Conservation (phyloP, 2,888 invertebrate genomes). For the Tetrapedia diversipes region DNA sequence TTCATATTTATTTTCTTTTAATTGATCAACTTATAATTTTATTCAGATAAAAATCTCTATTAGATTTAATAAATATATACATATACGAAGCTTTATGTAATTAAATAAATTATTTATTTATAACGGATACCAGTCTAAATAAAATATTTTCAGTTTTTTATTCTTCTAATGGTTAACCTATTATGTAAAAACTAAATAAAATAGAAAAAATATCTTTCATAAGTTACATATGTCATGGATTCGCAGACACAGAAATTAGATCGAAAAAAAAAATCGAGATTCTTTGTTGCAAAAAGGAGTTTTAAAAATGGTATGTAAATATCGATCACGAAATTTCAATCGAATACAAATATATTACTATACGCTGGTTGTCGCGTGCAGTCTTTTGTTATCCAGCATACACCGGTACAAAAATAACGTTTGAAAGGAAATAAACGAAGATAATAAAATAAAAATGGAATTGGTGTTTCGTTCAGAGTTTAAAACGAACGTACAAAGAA, state of each 20-base stretch:
- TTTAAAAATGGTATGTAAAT: not conserved
- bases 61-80: not conserved
- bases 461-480: constrained; percentile 18
- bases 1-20: not conserved
- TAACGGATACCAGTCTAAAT: not conserved
- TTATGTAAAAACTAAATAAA: not conserved
- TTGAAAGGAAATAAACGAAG: constrained; percentile 14
- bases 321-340: constrained; percentile 36
- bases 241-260: not conserved
- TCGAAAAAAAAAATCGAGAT: not conserved
- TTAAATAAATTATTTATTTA: not conserved
- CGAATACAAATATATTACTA: constrained; percentile 66
- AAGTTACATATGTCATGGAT: not conserved
- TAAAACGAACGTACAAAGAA: constrained; percentile 27
- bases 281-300: not conserved
- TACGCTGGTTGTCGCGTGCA: constrained; percentile 71
- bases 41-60: not conserved
- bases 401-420: constrained; percentile 56
- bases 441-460: constrained; percentile 17
- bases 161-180: not conserved
- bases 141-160: not conserved
- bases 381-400: constrained; percentile 67
- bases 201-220: not conserved
- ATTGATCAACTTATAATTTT: not conserved
- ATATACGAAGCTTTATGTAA: not conserved